Conservation (phyloP, 2,888 invertebrate genomes). For the Isotomurus palustris region DNA sequence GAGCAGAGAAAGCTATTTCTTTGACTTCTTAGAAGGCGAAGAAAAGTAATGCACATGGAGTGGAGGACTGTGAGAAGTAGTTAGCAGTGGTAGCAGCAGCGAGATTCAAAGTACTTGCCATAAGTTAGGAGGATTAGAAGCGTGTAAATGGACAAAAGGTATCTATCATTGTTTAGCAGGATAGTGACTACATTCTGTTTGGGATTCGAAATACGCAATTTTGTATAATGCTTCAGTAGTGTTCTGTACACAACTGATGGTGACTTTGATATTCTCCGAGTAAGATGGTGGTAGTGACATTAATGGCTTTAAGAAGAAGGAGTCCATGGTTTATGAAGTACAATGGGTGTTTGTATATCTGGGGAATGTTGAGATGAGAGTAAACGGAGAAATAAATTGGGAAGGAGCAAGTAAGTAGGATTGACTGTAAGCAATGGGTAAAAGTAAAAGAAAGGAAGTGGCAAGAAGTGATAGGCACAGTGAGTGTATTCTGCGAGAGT, state of each 20-base stretch:
- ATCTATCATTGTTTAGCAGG: too few species aligned
- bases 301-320: slow-evolving; percentile 12
- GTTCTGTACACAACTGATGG: too few species aligned
- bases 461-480: too few species aligned
- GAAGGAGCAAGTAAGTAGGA: neutral
- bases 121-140: too few species aligned
- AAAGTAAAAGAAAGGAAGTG: slow-evolving; percentile 3
- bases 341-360: slow-evolving; percentile 2
- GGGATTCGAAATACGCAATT: too few species aligned
- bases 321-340: slow-evolving; percentile 11
- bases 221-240: too few species aligned
- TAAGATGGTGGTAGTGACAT: slow-evolving; percentile 13
- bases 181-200: too few species aligned
- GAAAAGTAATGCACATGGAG: neutral
- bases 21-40: neutral
- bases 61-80: too few species aligned
- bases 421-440: slow-evolving; percentile 5
- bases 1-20: neutral
- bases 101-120: too few species aligned
- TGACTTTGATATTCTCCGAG: too few species aligned
- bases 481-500: too few species aligned
- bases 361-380: slow-evolving; percentile 16
- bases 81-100: too few species aligned
- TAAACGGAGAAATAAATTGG: slow-evolving; percentile 6
- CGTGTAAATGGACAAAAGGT: slow-evolving; percentile 8